Conservation (phyloP, 1,140 invertebrate genomes). For the Adelges cooleyi region DNA sequence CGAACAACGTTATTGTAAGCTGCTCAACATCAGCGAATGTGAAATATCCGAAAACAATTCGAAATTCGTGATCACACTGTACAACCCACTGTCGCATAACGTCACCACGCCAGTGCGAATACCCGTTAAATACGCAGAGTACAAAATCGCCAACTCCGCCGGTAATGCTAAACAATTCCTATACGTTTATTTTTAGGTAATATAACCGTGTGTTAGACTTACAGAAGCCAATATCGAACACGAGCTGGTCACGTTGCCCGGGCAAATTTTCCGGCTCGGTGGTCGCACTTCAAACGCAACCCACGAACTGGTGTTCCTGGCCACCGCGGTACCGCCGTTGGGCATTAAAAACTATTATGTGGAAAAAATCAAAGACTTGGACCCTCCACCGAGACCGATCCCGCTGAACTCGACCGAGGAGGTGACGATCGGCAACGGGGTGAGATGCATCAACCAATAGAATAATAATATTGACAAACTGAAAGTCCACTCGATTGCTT, state of each 20-base stretch:
- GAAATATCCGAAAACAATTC: constrained; percentile 38
- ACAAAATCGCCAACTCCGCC: constrained; percentile 33
- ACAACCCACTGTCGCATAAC: constrained; percentile 43
- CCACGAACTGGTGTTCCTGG: constrained; percentile 41
- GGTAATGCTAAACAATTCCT: constrained; percentile 28
- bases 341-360: constrained; percentile 39
- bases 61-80: constrained; percentile 38
- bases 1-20: constrained; percentile 34
- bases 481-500: too few relatives aligned
- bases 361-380: constrained; percentile 21
- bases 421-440: constrained; percentile 7
- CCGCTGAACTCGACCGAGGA: constrained; percentile 9
- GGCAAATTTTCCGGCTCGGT: constrained; percentile 36
- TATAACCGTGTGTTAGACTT: constrained; percentile 1
- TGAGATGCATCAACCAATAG: not conserved
- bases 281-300: constrained; percentile 37
- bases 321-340: constrained; percentile 39
- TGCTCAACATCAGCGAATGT: constrained; percentile 46
- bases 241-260: constrained; percentile 38
- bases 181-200: not conserved
- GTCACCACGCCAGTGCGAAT: constrained; percentile 32
- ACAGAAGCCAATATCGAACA: constrained; percentile 33
- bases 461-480: too few relatives aligned
- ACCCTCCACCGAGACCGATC: not conserved
- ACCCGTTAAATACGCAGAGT: constrained; percentile 33